These are phyloP conservation scores for Danaus chrysippus DNA, from an alignment of 2,888 invertebrate genomes.

Conservation along the genomic window DNA sequence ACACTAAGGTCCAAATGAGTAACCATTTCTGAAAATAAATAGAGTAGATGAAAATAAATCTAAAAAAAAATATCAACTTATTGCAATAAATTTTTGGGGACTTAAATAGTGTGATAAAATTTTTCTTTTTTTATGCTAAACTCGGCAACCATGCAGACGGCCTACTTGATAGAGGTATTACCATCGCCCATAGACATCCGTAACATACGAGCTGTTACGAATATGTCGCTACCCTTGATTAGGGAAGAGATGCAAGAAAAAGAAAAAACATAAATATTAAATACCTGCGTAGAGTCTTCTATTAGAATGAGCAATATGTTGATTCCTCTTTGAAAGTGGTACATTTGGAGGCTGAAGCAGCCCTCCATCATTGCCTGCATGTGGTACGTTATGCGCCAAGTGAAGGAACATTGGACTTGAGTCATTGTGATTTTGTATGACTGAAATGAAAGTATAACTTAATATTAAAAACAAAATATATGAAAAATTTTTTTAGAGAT, in stretches of 20 bases:
- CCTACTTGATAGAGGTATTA: no score
- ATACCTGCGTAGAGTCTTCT: conserved; percentile 87
- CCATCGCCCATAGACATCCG: no score
- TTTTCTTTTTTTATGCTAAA: no score
- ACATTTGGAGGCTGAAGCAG: conserved; percentile 84
- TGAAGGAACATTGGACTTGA: conserved; percentile 87
- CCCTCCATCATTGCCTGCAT: conserved; percentile 86
- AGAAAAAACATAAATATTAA: conserved; percentile 39
- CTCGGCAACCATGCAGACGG: no score
- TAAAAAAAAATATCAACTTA: no score
- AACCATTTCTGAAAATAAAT: conserved; percentile 77
- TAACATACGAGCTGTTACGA: no score
- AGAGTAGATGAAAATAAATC: no score
- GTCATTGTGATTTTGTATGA: conserved; percentile 80
- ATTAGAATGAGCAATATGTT: conserved; percentile 83
- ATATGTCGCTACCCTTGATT: no score
- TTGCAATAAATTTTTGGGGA: no score
- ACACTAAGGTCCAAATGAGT: conserved; percentile 89
- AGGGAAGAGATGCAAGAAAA: no score
- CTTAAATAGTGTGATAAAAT: no score
- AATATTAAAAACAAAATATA: neutral
- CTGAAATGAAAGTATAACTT: conserved; percentile 41
- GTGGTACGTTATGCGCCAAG: conserved; percentile 89
- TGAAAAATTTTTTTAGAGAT: neutral
- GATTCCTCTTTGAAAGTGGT: conserved; percentile 81